Evolutionary conservation across 2,888 invertebrate species (phyloP).

Genomic region (Meta bourneti): DNA sequence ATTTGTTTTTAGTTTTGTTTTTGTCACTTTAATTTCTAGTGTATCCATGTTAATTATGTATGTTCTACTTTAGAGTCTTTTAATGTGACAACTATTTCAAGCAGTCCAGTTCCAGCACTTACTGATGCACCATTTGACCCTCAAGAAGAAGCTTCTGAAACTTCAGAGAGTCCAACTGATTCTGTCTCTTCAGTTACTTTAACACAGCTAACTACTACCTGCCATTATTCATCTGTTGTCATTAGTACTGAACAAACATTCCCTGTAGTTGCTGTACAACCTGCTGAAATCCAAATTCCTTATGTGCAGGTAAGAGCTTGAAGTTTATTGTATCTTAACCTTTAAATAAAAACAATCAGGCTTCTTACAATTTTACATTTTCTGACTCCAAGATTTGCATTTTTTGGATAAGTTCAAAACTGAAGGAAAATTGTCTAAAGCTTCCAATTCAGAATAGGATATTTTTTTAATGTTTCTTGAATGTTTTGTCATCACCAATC

Average conservation of each 20-base stretch:
- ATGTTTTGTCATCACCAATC: no score
- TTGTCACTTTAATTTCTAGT: no score
- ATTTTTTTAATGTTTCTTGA: no score
- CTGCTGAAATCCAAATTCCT: slow-evolving; percentile 60
- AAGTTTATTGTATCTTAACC: neutral
- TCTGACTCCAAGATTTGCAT: no score
- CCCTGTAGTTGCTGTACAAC: slow-evolving; percentile 69
- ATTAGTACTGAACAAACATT: slow-evolving; percentile 67
- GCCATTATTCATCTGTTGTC: slow-evolving; percentile 57
- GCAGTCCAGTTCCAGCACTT: slow-evolving; percentile 38
- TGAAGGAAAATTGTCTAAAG: no score
- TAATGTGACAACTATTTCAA: slow-evolving; percentile 72
- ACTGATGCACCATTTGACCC: slow-evolving; percentile 46
- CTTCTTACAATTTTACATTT: no score
- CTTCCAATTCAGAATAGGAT: no score
- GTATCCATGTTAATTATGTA: no score
- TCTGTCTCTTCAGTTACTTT: slow-evolving; percentile 45
- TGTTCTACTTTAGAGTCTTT: slow-evolving; percentile 64
- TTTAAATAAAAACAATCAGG: neutral
- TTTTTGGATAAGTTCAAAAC: no score
- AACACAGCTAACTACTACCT: slow-evolving; percentile 49
- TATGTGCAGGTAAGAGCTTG: slow-evolving; percentile 59
- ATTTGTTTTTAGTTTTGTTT: no score
- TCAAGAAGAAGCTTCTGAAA: slow-evolving; percentile 47
- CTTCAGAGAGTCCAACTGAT: slow-evolving; percentile 55